Conservation (phyloP, 1,140 invertebrate genomes). For the Drosophila tsacasi region DNA sequence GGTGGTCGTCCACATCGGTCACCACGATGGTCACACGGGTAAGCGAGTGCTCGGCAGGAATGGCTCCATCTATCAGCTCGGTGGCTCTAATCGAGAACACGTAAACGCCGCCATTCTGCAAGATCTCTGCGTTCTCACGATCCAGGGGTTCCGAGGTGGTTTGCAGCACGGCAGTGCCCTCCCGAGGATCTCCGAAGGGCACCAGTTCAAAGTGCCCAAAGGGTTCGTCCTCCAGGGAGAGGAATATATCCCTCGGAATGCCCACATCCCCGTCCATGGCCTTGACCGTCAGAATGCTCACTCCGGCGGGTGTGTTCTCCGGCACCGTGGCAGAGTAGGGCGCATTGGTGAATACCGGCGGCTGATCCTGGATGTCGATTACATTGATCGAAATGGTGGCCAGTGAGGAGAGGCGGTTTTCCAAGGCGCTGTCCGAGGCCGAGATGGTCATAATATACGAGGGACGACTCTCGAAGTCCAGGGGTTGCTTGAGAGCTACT, state of each 20-base stretch:
- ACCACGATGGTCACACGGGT: slow-evolving; percentile 92
- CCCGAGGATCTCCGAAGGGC: slow-evolving; percentile 85
- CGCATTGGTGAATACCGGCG: slow-evolving; percentile 91
- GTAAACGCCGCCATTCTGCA: slow-evolving; percentile 92
- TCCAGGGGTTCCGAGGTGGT: slow-evolving; percentile 90
- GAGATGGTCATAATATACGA: slow-evolving; percentile 89
- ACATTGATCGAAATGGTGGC: slow-evolving; percentile 91
- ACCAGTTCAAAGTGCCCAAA: slow-evolving; percentile 89
- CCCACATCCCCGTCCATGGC: slow-evolving; percentile 92
- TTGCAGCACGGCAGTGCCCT: slow-evolving; percentile 87
- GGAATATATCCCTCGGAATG: slow-evolving; percentile 88
- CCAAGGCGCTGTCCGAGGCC: slow-evolving; percentile 88
- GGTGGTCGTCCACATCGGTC: slow-evolving; percentile 93
- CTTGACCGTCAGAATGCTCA: slow-evolving; percentile 88
- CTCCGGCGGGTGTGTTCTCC: slow-evolving; percentile 89
- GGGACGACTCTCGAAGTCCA: slow-evolving; percentile 91
- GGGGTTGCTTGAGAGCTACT: slow-evolving; percentile 87
- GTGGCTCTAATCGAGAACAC: slow-evolving; percentile 90
- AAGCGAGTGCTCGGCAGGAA: slow-evolving; percentile 88
- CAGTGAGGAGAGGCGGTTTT: slow-evolving; percentile 87
- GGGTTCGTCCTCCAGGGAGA: slow-evolving; percentile 89
- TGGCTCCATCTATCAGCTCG: slow-evolving; percentile 90
- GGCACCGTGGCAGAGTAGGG: slow-evolving; percentile 91
- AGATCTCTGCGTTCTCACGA: slow-evolving; percentile 90
- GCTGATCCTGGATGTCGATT: slow-evolving; percentile 92